These are phyloP conservation scores for Alethe diademata DNA, from an alignment of 2,113 vertebrate species.

Conservation along the genomic window DNA sequence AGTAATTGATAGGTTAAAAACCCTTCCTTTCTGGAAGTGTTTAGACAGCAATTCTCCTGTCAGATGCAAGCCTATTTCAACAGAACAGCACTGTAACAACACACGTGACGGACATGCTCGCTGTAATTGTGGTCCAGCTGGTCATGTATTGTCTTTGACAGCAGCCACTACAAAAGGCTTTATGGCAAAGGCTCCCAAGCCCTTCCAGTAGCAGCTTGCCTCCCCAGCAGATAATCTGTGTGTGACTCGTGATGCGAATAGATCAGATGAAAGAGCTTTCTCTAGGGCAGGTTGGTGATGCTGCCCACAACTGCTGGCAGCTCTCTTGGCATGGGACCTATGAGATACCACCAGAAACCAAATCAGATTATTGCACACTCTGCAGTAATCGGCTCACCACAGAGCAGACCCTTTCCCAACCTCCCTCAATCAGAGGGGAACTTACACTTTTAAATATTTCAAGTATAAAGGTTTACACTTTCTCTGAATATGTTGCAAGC, in stretches of 20 bases:
- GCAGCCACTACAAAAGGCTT: conserved; percentile 24
- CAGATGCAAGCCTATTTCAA: not conserved
- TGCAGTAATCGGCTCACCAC: rapidly evolving
- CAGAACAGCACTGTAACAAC: not conserved
- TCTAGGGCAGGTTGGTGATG: not conserved
- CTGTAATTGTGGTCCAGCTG: not conserved
- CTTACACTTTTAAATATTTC: not conserved
- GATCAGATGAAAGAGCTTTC: not conserved
- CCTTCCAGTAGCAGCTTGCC: not conserved
- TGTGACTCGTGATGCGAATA: not conserved
- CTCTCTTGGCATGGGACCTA: not conserved
- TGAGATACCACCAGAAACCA: not conserved
- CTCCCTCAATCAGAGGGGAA: not conserved
- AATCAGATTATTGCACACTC: no score
- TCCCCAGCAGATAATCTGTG: not conserved
- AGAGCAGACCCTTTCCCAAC: not conserved
- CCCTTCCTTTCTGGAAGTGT: not conserved
- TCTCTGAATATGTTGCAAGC: not conserved
- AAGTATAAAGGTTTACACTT: not conserved
- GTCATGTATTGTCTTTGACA: not conserved
- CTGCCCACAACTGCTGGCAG: not conserved
- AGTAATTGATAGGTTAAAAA: not conserved
- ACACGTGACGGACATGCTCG: not conserved
- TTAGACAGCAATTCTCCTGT: conserved; percentile 1
- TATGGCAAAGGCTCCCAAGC: not conserved